Base-by-base conservation (phyloP, 2,113 vertebrate genomes). In the Petroica traversi region DNA sequence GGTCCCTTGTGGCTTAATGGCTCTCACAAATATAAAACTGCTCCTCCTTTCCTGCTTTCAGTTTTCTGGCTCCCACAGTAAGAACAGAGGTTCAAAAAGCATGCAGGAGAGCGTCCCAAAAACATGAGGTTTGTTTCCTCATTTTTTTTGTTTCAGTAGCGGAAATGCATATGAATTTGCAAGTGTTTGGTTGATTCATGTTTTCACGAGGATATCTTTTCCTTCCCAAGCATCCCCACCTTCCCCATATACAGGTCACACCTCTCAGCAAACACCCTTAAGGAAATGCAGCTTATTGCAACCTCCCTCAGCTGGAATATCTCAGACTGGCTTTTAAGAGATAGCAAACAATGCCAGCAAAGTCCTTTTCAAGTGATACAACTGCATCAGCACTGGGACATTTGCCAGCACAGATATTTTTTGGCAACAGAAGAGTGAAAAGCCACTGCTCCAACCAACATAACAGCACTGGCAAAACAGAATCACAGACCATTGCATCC, bases 371-470 rank as follows among this genome's bases (percentile, higher is more conserved):
- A 75, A 93, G 76, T 33, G 69, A 87, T 95, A 89, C 1, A 1
- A 67, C 83, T 75, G 86, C 89, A 89, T 95, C 91, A 91, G 84
- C 86, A 85, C 68, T 22, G 31, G 89, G 93, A 71, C 11, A 24
- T 72, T 75, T 81, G 86, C 93, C 92, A 95, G 80, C 73, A 74
- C 36, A 87, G 80, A 63, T 68, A 49, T 55, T 81, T 72, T 90
- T 76, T 94, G 83, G 91, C 95, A 85, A 73, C 15, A 91, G 68
- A 83, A 83, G 36, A 74, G 83, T 77, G 86, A 90, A 95, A 93
- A 96, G 49, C 46, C 75, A 36, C 58, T 78, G 81, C 29, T 93
- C 66, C 1, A 4, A 86, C 55, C 83, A 80, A 24, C 31, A 22
- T 8, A 52, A 84, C 0, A 0, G 74, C 11, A 15, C 78, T 94